Conservation (phyloP, 2,797 vertebrate species). For the Ciconia nigra region DNA sequence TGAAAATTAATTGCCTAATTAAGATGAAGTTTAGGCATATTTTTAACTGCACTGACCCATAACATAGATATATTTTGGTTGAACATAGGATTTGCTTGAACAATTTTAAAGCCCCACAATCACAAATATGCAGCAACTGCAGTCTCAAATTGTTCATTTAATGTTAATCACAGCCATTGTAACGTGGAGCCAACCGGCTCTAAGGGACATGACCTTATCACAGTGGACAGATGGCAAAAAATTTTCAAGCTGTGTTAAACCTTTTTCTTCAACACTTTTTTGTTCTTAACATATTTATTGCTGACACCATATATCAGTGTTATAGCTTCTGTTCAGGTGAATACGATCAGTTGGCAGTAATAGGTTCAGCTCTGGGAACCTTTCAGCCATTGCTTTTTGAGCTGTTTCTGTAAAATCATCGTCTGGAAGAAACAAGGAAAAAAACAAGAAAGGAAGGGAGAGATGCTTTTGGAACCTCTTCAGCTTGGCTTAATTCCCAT, state of each 20-base stretch:
- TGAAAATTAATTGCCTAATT: not conserved
- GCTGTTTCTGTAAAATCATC: not conserved
- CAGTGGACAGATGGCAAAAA: conserved; percentile 48
- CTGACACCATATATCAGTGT: conserved; percentile 46
- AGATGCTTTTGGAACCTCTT: not conserved
- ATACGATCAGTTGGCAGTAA: not conserved
- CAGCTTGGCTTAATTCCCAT: not conserved
- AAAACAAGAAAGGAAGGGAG: not conserved
- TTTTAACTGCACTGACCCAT: not conserved
- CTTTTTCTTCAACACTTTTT: conserved; percentile 24
- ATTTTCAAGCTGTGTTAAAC: not conserved
- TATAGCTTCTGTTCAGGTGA: conserved; percentile 43
- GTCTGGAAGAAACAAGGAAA: not conserved
- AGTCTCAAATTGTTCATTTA: not conserved
- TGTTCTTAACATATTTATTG: conserved; percentile 53
- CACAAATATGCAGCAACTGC: not conserved
- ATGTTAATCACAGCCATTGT: not conserved
- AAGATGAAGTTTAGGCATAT: not conserved
- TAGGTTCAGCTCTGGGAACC: not conserved
- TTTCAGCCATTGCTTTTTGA: not conserved
- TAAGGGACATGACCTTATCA: conserved; percentile 44
- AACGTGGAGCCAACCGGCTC: not conserved
- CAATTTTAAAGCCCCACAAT: not conserved
- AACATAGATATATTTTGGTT: not conserved
- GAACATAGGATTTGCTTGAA: not conserved